A percentile compares a stretch with the other conserved stretches of the same genome.
Evolutionary conservation across 2,113 vertebrate species (phyloP).

Genomic region (Turdus rufiventris): DNA sequence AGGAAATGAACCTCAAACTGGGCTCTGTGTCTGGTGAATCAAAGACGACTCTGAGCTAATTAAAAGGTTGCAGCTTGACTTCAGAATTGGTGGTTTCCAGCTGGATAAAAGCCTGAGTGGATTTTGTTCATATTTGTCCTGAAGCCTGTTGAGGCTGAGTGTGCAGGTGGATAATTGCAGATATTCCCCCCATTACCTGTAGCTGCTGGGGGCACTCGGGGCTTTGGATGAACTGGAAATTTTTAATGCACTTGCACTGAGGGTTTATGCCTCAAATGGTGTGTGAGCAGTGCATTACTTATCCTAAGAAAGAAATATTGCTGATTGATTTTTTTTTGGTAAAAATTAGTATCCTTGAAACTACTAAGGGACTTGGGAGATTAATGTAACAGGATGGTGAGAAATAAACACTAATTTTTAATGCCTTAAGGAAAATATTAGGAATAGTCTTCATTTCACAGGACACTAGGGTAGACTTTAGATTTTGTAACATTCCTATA

Average conservation of each 20-base stretch:
- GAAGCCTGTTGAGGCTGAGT: neutral
- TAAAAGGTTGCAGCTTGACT: neutral
- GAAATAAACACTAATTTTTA: neutral
- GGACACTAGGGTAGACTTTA: neutral
- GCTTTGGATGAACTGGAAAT: neutral
- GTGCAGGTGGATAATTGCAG: neutral
- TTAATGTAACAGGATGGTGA: neutral
- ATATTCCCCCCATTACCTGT: neutral
- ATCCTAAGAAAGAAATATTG: neutral
- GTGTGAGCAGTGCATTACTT: neutral
- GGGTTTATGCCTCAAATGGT: neutral
- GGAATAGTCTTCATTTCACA: neutral
- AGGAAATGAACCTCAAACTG: neutral
- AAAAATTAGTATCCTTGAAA: neutral
- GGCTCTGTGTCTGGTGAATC: neutral
- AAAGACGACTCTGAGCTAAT: neutral
- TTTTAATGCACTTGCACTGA: neutral
- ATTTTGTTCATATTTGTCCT: neutral
- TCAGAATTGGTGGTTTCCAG: neutral
- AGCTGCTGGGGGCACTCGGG: neutral
- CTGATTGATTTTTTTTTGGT: neutral
- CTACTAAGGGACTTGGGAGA: neutral
- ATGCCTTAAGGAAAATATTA: neutral
- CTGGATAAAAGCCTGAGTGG: neutral
- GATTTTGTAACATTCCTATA: neutral